Percentiles rank a stretch among this genome's conserved stretches.
phyloP scores from a whole-genome alignment of 2,888 invertebrate species.

The Cryptus viduatorius region DNA sequence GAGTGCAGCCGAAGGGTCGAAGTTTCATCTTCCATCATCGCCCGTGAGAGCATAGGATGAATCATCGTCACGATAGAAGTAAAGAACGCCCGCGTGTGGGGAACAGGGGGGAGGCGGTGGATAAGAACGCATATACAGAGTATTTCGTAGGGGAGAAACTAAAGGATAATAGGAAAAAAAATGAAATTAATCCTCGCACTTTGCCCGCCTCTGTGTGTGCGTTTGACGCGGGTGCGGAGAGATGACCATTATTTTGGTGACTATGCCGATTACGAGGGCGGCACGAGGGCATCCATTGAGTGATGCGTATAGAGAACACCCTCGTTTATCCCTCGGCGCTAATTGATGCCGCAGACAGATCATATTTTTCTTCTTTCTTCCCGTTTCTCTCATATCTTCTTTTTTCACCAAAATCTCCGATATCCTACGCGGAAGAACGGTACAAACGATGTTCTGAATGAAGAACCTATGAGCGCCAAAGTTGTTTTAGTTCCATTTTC shows the following conservation, averaged over 20 bases:
- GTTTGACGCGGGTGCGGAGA: slow-evolving; percentile 7
- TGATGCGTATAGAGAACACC: slow-evolving; percentile 27
- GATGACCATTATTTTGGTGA: slow-evolving; percentile 59
- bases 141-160: slow-evolving; percentile 35
- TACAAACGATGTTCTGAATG: not conserved
- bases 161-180: slow-evolving; percentile 27
- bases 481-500: slow-evolving; percentile 34
- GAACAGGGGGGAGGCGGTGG: not conserved
- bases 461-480: slow-evolving; percentile 3
- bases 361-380: slow-evolving; percentile 1
- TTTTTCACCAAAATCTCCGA: not conserved
- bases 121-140: slow-evolving; percentile 38
- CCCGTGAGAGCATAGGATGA: slow-evolving; percentile 49
- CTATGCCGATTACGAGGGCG: slow-evolving; percentile 36
- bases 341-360: slow-evolving; percentile 44
- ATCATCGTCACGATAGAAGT: slow-evolving; percentile 55
- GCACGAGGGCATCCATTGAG: slow-evolving; percentile 42
- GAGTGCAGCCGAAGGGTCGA: slow-evolving; percentile 62
- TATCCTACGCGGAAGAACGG: slow-evolving; percentile 9
- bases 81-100: slow-evolving; percentile 34
- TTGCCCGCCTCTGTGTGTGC: not conserved
- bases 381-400: not conserved
- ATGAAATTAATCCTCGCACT: slow-evolving; percentile 39
- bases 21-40: slow-evolving; percentile 63
- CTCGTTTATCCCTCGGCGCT: slow-evolving; percentile 48